phyloP scores from a whole-genome alignment of 2,888 invertebrate genomes.

The Drosophila barbarae region DNA sequence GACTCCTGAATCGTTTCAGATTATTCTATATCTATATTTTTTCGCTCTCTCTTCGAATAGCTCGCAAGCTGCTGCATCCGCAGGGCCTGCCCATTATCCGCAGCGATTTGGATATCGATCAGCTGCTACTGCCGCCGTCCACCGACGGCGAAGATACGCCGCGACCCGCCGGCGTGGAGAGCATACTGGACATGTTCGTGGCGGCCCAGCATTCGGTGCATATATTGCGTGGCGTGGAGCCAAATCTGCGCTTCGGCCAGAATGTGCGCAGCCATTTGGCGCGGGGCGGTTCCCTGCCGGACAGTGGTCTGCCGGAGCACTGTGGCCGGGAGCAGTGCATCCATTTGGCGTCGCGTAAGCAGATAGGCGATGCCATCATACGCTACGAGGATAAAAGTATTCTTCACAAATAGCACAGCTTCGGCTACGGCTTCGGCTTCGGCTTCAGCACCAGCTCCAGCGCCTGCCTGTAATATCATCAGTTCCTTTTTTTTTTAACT shows the following conservation, averaged over 20 bases:
- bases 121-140: constrained; percentile 75
- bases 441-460: constrained; percentile 5
- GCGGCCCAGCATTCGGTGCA: constrained; percentile 84
- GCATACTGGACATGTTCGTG: constrained; percentile 86
- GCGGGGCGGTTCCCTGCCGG: constrained; percentile 53
- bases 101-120: constrained; percentile 84
- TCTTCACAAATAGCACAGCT: constrained; percentile 68
- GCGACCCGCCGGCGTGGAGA: constrained; percentile 71
- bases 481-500: constrained; percentile 57
- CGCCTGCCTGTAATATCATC: constrained; percentile 46
- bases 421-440: constrained; percentile 4
- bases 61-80: constrained; percentile 82
- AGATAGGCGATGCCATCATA: constrained; percentile 79
- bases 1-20: background rate
- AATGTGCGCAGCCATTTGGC: constrained; percentile 78
- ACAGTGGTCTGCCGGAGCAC: constrained; percentile 45
- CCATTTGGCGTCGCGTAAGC: constrained; percentile 81
- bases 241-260: constrained; percentile 83
- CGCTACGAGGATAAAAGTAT: constrained; percentile 79
- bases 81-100: constrained; percentile 82
- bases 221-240: constrained; percentile 89
- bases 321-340: constrained; percentile 78
- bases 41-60: constrained; percentile 78
- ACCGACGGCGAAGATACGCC: constrained; percentile 1
- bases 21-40: background rate